A percentile compares a stretch with the other conserved stretches of the same genome.
phyloP scores from a whole-genome alignment of 2,888 invertebrate genomes.

The Phortica magna region DNA sequence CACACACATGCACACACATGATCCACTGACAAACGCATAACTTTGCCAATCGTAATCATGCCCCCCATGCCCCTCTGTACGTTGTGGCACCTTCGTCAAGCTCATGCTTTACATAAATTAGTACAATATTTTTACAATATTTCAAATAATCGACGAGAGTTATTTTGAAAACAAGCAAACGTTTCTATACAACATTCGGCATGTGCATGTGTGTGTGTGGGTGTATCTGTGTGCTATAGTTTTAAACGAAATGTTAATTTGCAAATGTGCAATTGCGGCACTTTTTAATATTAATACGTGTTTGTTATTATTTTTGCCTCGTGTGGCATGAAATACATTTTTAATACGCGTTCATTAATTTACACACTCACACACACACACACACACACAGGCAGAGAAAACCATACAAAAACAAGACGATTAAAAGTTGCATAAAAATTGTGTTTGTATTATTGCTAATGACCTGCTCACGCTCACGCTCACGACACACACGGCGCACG shows the following conservation, averaged over 20 bases:
- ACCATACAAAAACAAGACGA: not conserved
- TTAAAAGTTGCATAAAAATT: not conserved
- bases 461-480: not conserved
- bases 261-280: conserved; percentile 16
- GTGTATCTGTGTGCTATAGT: not conserved
- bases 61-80: too few species aligned
- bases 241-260: conserved; percentile 6
- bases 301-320: conserved; percentile 35
- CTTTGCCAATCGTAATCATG: too few species aligned
- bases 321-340: conserved; percentile 58
- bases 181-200: not conserved
- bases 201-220: conserved; percentile 22
- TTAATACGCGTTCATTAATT: conserved; percentile 8
- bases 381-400: conserved; percentile 7
- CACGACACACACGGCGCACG: not conserved
- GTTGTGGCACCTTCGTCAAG: not conserved
- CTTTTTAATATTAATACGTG: conserved; percentile 17
- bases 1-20: too few species aligned
- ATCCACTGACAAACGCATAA: too few species aligned
- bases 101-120: conserved; percentile 11
- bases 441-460: not conserved
- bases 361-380: conserved; percentile 21
- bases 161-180: conserved; percentile 1
- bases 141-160: not conserved
- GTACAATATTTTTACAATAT: conserved; percentile 3